Base-by-base conservation (phyloP, 1,140 invertebrate genomes). In the Diabrotica virgifera region DNA sequence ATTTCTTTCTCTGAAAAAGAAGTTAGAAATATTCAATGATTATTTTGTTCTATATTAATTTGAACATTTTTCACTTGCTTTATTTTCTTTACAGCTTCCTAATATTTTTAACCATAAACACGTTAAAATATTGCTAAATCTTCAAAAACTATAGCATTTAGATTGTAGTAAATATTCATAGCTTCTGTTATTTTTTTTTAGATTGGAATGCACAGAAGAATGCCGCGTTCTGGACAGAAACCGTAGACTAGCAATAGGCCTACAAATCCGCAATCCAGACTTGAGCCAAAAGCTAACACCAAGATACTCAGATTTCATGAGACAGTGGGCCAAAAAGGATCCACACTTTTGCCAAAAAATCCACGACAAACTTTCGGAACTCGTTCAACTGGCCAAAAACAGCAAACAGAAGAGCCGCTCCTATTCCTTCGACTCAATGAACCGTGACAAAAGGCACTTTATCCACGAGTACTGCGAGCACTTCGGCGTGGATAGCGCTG, bases 401-500 rank as follows among this genome's bases (percentile, higher is more conserved):
- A 93, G 92, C 71, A 73, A 70, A 57, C 72, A 76, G 65, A 75
- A 76, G 55, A 77, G 70, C 67, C 71, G 65, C 84, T 89, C 91
- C 10, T 90, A 94, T 77, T 92, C 94, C 0, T 98, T 99, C 77
- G 90, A 93, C 8, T 87, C 90, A 8, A 96, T 97, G 94, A 96
- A 95, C 76, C 84, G 91, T 11, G 92, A 95, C 64, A 95, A 96
- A 75, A 84, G 96, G 9, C 85, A 89, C 72, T 89, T 97, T 70
- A 87, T 98, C 7, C 96, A 97, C 78, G 96, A 98, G 76, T 87
- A 95, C 72, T 96, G 94, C 67, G 91, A 95, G 75, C 92, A 94
- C 77, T 99, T 98, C 83, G 94, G 95, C 4, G 93, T 94, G 72
- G 89, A 95, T 75, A 94, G 94, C 65, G 88, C 93, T 54, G 93